These are phyloP conservation scores for Tetramorium simillimum DNA, from an alignment of 1,140 invertebrate species.

Conservation along the genomic window DNA sequence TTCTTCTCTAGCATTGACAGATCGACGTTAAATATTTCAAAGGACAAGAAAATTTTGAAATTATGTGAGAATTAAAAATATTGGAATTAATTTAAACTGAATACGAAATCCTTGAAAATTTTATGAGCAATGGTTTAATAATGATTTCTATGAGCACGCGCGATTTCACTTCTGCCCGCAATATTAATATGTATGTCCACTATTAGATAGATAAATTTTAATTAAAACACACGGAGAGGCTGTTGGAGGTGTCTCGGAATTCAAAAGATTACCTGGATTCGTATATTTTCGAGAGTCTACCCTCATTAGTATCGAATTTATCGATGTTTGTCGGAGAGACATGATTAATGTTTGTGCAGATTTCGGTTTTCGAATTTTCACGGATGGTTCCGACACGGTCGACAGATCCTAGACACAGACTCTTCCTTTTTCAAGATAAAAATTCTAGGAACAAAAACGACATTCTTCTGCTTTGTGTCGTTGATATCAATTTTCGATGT, in stretches of 20 bases:
- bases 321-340: slow-evolving; percentile 46
- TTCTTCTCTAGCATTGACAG: too few species aligned
- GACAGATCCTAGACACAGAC: not conserved
- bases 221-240: slow-evolving; percentile 77
- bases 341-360: not conserved
- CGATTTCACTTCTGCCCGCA: not conserved
- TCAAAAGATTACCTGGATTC: slow-evolving; percentile 75
- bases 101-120: not conserved
- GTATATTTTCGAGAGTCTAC: slow-evolving; percentile 22
- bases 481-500: not conserved
- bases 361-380: not conserved
- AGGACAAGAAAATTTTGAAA: not conserved
- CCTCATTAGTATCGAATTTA: slow-evolving; percentile 79
- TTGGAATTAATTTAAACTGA: not conserved
- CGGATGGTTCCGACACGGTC: not conserved
- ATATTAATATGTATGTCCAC: not conserved
- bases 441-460: not conserved
- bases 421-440: not conserved
- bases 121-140: not conserved
- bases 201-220: not conserved
- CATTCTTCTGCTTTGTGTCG: not conserved
- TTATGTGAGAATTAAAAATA: not conserved
- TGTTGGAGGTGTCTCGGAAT: slow-evolving; percentile 65
- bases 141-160: not conserved
- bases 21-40: too few species aligned